Percentiles rank a stretch among this genome's conserved stretches.
phyloP scores from a whole-genome alignment of 2,888 invertebrate species.

The Caradrina clavipalpis region DNA sequence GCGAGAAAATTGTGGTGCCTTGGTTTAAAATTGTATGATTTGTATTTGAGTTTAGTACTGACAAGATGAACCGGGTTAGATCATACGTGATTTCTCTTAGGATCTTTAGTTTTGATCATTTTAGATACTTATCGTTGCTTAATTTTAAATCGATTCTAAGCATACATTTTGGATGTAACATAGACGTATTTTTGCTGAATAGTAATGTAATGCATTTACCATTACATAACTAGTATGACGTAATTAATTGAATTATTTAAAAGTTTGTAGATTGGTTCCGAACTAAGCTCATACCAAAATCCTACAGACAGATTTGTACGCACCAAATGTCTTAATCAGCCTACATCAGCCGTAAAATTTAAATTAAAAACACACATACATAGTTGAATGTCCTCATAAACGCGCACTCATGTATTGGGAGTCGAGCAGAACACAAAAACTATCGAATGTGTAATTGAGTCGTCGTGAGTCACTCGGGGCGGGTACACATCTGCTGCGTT shows the following conservation, averaged over 20 bases:
- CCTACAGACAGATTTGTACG: constrained; percentile 40
- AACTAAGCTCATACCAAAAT: not conserved
- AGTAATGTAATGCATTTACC: too few relatives aligned
- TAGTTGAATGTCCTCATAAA: constrained; percentile 74
- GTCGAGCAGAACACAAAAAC: constrained; percentile 79
- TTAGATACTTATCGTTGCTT: too few relatives aligned
- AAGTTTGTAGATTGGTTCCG: too few relatives aligned
- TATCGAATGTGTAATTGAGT: constrained; percentile 90
- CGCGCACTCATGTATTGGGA: constrained; percentile 56
- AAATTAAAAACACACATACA: constrained; percentile 53
- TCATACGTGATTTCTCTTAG: too few relatives aligned
- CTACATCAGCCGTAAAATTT: constrained; percentile 56
- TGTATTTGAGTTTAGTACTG: not conserved
- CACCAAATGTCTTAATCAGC: constrained; percentile 52
- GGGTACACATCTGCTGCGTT: constrained; percentile 84
- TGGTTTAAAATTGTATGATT: constrained; percentile 25
- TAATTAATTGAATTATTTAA: too few relatives aligned
- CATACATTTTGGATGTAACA: too few relatives aligned
- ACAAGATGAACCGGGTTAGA: too few relatives aligned
- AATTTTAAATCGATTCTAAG: too few relatives aligned
- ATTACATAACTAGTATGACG: too few relatives aligned
- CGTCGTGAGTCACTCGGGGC: constrained; percentile 86
- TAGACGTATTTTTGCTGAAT: too few relatives aligned
- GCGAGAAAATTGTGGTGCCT: not conserved
- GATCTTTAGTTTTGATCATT: too few relatives aligned